Evolutionary conservation across 2,113 vertebrate species (phyloP), one percentile per base, ranked within the genome.

Genomic region (Chaetodon trifascialis): DNA sequence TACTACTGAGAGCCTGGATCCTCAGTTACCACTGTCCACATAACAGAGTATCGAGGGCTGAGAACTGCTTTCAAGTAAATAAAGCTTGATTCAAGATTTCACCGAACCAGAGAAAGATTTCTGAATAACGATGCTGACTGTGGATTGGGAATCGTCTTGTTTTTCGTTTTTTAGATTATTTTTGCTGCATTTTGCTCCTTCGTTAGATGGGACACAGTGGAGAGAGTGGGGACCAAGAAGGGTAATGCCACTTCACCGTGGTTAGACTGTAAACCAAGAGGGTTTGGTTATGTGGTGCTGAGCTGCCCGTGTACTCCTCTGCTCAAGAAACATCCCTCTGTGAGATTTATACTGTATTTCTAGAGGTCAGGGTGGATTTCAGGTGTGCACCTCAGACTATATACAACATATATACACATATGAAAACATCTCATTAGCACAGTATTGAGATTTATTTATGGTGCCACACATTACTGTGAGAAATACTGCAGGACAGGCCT

Each of bases 51-150:
- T 76, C 15, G 23, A 85, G 83, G 81, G 52, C 56, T 76, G 70
- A 71, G 12, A 12, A 52, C 49, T 74, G 65, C 76, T 90, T 89
- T 89, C 82, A 88, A 90, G 69, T 79, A 80, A 91, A 87, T 89
- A 82, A 88, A 80, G 77, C 79, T 80, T 80, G 30, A 30, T 30
- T 83, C 80, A 46, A 75, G 42, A 85, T 83, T 85, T 83, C 58
- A 89, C 92, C 59, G 77, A 86, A 74, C 85, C 51, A 56, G 14
- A 80, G 56, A 83, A 80, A 63, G 59, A 76, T 77, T 85, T 89
- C 70, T 69, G 34, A 89, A 81, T 88, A 79, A 86, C 70, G 67
- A 91, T 69, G 66, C 34, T 63, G 66, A 81, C 62, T 69, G 62
- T 11, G 76, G 11, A 74, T 52, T 75, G 83, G 75, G 82, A 83